Evolutionary conservation across 2,888 invertebrate genomes (phyloP).

Genomic region (Caenorhabditis afra): DNA sequence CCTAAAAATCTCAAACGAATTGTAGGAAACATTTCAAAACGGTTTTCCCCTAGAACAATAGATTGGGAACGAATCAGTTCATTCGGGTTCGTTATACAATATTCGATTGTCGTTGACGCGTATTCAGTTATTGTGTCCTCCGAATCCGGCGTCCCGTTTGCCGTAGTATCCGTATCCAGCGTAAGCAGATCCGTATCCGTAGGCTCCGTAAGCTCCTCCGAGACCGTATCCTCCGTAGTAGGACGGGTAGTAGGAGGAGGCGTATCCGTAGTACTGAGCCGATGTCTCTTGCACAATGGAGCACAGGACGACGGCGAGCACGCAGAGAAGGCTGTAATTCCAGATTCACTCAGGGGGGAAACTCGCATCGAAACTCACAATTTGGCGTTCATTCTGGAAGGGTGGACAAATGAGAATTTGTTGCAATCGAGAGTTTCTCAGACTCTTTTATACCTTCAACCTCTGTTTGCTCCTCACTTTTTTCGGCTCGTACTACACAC

Average conservation of each 20-base stretch:
- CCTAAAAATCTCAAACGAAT: too few relatives aligned
- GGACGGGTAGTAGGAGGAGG: conserved; percentile 18
- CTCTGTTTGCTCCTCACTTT: conserved; percentile 15
- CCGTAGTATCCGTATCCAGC: conserved; percentile 28
- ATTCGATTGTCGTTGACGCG: too few relatives aligned
- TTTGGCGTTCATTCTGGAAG: conserved; percentile 14
- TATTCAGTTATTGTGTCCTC: neutral
- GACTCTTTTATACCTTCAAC: neutral
- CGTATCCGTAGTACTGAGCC: conserved; percentile 19
- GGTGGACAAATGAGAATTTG: neutral
- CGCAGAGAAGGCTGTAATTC: conserved; percentile 19
- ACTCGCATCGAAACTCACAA: conserved; percentile 6
- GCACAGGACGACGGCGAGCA: conserved; percentile 26
- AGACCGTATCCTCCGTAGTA: conserved; percentile 23
- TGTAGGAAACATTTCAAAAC: too few relatives aligned
- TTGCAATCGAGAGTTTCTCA: neutral
- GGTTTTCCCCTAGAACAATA: too few relatives aligned
- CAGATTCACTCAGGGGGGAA: neutral
- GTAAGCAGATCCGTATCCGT: conserved; percentile 19
- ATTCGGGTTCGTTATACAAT: too few relatives aligned
- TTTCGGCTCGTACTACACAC: too few relatives aligned
- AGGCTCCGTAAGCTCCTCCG: conserved; percentile 4
- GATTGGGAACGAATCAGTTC: too few relatives aligned
- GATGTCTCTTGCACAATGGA: conserved; percentile 17
- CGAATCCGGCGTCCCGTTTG: conserved; percentile 24